phyloP scores from a whole-genome alignment of 1,140 invertebrate species.

The Chlorops oryzae region DNA sequence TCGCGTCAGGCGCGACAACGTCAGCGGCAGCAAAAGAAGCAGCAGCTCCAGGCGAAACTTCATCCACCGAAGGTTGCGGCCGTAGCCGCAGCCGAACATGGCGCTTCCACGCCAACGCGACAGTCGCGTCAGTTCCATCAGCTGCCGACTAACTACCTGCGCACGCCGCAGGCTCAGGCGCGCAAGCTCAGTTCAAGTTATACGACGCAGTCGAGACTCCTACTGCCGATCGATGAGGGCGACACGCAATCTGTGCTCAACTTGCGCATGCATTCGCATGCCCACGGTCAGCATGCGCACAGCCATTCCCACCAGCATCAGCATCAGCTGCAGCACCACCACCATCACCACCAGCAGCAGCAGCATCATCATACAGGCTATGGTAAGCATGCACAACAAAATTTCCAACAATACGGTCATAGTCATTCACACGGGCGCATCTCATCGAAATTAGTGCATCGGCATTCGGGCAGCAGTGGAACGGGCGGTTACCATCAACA shows the following conservation, averaged over 20 bases:
- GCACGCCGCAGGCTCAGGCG: conserved; percentile 36
- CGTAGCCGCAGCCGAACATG: conserved; percentile 34
- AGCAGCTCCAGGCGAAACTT: conserved; percentile 48
- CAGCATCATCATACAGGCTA: conserved; percentile 13
- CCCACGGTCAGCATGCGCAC: conserved; percentile 20
- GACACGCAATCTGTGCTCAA: conserved; percentile 43
- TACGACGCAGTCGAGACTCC: conserved; percentile 41
- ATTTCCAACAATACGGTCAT: too few relatives aligned
- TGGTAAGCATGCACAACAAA: conserved; percentile 17
- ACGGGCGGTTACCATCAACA: conserved; percentile 24
- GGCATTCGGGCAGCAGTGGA: conserved; percentile 38
- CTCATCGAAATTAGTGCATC: conserved; percentile 41
- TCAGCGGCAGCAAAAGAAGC: conserved; percentile 49
- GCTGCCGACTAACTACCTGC: conserved; percentile 47
- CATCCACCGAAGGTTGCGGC: conserved; percentile 48
- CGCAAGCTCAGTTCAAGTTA: conserved; percentile 46
- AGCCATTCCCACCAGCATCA: conserved; percentile 10
- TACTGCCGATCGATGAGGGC: conserved; percentile 46
- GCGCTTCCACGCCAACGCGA: conserved; percentile 41
- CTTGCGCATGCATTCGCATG: conserved; percentile 35
- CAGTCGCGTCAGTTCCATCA: conserved; percentile 54
- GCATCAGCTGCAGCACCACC: conserved; percentile 4
- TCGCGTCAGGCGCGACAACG: conserved; percentile 59
- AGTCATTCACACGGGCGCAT: conserved; percentile 33
- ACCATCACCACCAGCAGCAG: conserved; percentile 8